Base-by-base conservation (phyloP, 1,140 invertebrate species). In the Hydropsyche tenuis region DNA sequence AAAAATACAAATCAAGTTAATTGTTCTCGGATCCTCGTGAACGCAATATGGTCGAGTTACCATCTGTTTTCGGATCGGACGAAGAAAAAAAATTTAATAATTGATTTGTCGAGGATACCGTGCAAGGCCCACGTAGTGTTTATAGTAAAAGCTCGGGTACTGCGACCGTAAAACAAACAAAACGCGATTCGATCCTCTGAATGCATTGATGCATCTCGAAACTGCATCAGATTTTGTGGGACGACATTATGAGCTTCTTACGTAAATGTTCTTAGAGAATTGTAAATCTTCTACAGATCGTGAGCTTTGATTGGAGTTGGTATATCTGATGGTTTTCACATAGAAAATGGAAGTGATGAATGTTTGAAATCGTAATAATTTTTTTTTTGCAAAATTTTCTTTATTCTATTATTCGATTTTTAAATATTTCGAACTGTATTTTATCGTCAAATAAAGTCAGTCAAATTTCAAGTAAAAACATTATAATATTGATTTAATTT, bases 81-180 rank as follows among this genome's bases (percentile, higher is more conserved):
- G n/a, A 53, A 7, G 16, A 7, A 53, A 53, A 48, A 53, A 53
- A 53, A 2, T 20, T 18, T 18, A 53, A 53, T 53, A 53, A 60
- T 60, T 60, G 56, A 60, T 60, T 60, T 60, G 56, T 60, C 23
- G 56, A 60, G 56, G 56, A 22, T 60, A 60, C 22, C 56, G 14
- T 60, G 56, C 56, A 60, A 60, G 22, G 22, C 56, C 23, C 56
- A 60, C 56, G 20, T 60, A 60, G 22, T 7, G 30, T 37, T 37
- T 23, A 60, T 60, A 9, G 7, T 22, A 12, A 27, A 60, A 23
- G 22, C 23, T 60, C 9, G 22, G 1, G n/a, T 7, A 23, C 20
- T 12, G 22, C 5, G 22, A 14, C 56, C 56, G 20, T 60, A 60
- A 60, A 60, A 60, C 22, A 60, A 60, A 60, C 56, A 60, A 60